A percentile compares a stretch with the other conserved stretches of the same genome.
Conservation (phyloP, 2,113 vertebrate species). For the Apteryx owenii region DNA sequence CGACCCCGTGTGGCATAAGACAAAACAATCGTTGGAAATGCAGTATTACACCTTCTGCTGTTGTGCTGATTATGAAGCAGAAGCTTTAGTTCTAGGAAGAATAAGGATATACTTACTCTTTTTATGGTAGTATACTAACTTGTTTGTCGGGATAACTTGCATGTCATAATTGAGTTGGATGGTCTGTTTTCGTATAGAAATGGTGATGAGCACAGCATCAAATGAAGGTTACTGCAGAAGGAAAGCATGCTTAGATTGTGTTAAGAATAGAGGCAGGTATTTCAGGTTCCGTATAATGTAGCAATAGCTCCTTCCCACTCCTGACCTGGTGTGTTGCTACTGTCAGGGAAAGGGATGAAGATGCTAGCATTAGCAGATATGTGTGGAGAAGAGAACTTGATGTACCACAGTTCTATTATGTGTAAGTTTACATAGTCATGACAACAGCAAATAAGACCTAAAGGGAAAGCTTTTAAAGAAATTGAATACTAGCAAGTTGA, state of each 20-base stretch:
- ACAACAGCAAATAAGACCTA: not conserved
- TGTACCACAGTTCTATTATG: not conserved
- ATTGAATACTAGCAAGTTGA: not conserved
- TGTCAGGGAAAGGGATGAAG: not conserved
- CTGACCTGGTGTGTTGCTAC: not conserved
- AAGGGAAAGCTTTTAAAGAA: not conserved
- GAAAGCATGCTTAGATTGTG: not conserved
- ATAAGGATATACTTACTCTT: not conserved
- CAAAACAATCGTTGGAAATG: not conserved
- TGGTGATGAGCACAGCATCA: accelerated
- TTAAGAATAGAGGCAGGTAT: not conserved
- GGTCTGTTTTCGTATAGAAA: not conserved
- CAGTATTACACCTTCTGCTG: not conserved
- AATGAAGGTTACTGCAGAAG: not conserved
- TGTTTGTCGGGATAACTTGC: not conserved
- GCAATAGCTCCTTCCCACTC: no score
- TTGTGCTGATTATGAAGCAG: not conserved
- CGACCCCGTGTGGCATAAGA: not conserved
- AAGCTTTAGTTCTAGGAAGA: not conserved
- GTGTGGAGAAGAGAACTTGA: not conserved
- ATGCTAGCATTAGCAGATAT: not conserved
- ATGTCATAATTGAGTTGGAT: not conserved
- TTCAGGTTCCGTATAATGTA: not conserved
- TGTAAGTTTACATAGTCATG: not conserved
- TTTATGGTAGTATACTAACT: not conserved